Conservation (phyloP, 2,797 vertebrate species). For the Labroides dimidiatus region DNA sequence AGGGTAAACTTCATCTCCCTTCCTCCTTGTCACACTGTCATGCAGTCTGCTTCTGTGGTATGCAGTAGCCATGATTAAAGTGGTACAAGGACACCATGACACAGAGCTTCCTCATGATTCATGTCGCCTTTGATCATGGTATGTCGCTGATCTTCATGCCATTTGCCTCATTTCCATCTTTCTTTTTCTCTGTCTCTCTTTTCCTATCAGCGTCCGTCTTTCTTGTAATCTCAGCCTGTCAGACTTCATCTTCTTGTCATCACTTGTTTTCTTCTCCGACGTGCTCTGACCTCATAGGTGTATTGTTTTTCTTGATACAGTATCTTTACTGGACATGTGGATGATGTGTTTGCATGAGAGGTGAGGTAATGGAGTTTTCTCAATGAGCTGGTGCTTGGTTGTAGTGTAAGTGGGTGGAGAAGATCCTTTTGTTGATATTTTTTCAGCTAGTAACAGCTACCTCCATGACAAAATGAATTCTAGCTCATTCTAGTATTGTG, state of each 20-base stretch:
- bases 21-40: constrained; percentile 27
- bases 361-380: background rate
- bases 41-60: constrained; percentile 50
- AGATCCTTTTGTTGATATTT: background rate
- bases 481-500: no score
- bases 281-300: constrained; percentile 14
- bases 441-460: no score
- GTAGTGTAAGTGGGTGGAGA: no score
- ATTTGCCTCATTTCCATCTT: constrained; percentile 16
- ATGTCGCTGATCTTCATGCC: constrained; percentile 36
- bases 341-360: constrained; percentile 23
- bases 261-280: constrained; percentile 8
- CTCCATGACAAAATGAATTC: background rate
- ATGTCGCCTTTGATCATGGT: constrained; percentile 54
- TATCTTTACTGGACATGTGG: constrained; percentile 24
- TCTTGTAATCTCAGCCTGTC: constrained; percentile 31
- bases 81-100: constrained; percentile 51
- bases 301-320: constrained; percentile 15
- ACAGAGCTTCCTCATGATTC: constrained; percentile 38
- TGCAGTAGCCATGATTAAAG: constrained; percentile 51
- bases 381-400: background rate
- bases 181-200: background rate
- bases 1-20: background rate
- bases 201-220: constrained; percentile 25
- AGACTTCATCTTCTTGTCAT: constrained; percentile 26